A percentile compares a stretch with the other conserved stretches of the same genome.
Evolutionary conservation across 2,888 invertebrate genomes (phyloP).

Genomic region (Ellobium chinense): DNA sequence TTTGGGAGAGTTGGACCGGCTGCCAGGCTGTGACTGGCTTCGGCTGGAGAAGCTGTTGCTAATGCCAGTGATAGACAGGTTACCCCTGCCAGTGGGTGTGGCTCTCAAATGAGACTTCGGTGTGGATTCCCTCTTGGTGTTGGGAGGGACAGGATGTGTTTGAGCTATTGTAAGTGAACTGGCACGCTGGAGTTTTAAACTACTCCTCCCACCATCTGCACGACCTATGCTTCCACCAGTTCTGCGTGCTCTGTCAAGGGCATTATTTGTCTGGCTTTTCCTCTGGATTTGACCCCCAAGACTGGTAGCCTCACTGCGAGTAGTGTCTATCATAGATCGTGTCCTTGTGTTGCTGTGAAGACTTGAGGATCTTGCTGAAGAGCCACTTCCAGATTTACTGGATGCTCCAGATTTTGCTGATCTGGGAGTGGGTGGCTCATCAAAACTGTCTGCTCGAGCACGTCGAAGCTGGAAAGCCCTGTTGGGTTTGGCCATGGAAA

Average conservation of each 20-base stretch:
- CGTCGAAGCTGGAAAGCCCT: slow-evolving; percentile 85
- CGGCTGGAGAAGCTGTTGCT: slow-evolving; percentile 52
- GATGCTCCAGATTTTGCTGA: slow-evolving; percentile 30
- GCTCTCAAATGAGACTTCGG: slow-evolving; percentile 49
- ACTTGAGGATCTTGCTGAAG: slow-evolving; percentile 49
- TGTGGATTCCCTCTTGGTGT: slow-evolving; percentile 43
- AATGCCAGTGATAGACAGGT: slow-evolving; percentile 64
- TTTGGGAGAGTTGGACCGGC: slow-evolving; percentile 70
- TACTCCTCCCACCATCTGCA: slow-evolving; percentile 66
- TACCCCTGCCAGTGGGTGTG: slow-evolving; percentile 41
- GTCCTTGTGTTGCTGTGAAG: slow-evolving; percentile 47
- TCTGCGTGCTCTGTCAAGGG: slow-evolving; percentile 47
- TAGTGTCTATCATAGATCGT: slow-evolving; percentile 49
- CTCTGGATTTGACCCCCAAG: slow-evolving; percentile 70
- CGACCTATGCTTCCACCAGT: slow-evolving; percentile 48
- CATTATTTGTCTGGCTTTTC: slow-evolving; percentile 62
- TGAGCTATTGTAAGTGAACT: slow-evolving; percentile 20
- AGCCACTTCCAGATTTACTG: slow-evolving; percentile 44
- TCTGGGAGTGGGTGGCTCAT: slow-evolving; percentile 48
- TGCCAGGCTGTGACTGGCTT: slow-evolving; percentile 65
- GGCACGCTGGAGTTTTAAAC: slow-evolving; percentile 55
- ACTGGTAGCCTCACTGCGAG: slow-evolving; percentile 65
- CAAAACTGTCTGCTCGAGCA: slow-evolving; percentile 79
- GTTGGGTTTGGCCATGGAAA: slow-evolving; percentile 81
- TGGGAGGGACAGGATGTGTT: slow-evolving; percentile 21